phyloP scores from a whole-genome alignment of 2,888 invertebrate genomes.

The Tiliacea aurago region DNA sequence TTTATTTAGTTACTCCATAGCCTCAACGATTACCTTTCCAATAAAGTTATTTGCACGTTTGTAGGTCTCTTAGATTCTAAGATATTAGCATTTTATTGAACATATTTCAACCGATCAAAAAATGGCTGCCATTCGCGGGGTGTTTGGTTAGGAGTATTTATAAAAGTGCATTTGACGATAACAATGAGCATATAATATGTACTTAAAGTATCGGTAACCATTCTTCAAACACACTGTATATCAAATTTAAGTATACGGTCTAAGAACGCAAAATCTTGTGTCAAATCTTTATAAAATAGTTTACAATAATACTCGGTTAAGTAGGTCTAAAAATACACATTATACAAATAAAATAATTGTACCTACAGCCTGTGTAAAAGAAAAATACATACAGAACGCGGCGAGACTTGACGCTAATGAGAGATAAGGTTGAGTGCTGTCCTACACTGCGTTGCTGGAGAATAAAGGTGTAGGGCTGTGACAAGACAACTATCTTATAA shows the following conservation, averaged over 20 bases:
- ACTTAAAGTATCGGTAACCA: too few species aligned
- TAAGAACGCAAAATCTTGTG: not conserved
- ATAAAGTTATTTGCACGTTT: too few species aligned
- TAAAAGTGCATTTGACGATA: too few species aligned
- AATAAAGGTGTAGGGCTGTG: conserved; percentile 16
- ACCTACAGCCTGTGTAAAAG: conserved; percentile 19
- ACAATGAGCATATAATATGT: too few species aligned
- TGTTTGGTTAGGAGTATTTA: too few species aligned
- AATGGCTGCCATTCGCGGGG: too few species aligned
- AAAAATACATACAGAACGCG: conserved; percentile 53
- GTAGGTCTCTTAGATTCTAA: too few species aligned
- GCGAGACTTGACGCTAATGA: conserved; percentile 73
- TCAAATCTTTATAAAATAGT: not conserved
- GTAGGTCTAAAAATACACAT: not conserved
- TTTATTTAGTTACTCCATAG: too few species aligned
- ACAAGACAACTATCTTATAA: conserved; percentile 11
- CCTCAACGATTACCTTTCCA: too few species aligned
- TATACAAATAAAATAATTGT: conserved; percentile 15
- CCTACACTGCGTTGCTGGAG: conserved; percentile 47
- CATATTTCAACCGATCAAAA: too few species aligned
- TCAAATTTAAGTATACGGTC: not conserved
- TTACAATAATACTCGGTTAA: not conserved
- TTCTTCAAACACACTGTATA: too few species aligned
- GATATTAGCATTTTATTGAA: too few species aligned
- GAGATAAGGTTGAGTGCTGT: conserved; percentile 70